Base-by-base conservation (phyloP, 1,140 invertebrate species). In the Cyclina sinensis region DNA sequence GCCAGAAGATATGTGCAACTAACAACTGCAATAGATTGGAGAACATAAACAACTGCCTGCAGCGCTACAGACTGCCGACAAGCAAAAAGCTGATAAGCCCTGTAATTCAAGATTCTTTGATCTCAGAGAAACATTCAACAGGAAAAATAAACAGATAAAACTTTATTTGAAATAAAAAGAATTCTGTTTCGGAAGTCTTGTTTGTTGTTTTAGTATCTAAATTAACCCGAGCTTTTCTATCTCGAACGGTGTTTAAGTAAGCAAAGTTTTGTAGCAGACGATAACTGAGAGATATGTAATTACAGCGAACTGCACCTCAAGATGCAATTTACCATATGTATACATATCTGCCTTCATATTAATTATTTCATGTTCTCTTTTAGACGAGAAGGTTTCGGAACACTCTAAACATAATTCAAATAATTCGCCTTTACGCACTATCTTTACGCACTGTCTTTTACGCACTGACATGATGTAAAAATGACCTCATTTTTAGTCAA, bases 31-130 rank as follows among this genome's bases (percentile, higher is more conserved):
- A 27, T 27, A 70, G 7, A 5, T 70, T 11, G 2, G 9, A 35
- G 65, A 70, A 70, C 65, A 70, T 70, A 35, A 70, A 39, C 65
- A 70, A 70, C 37, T 70, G 65, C 65, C 65, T 37, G 65, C 35
- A 70, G 65, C 65, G 32, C 32, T 1, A 4, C 14, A 7, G 43
- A 4, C 30, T 4, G 27, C 32, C 27, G 65, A 35, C 32, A 16
- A 37, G 24, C 27, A 30, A 27, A 39, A 70, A 35, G 37, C 9
- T 9, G 65, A 70, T 70, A 70, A 70, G 65, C 65, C 14, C 0
- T 37, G 65, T 39, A 70, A 70, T 70, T 70, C 65, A 7, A 70
- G 65, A 70, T 35, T 70, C 65, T 70, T 70, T 70, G 65, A 70
- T 70, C 21, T 70, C n/a, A 35, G 11, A 37, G 65, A 70, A 70